Percentiles rank a stretch among this genome's conserved stretches.
These are phyloP conservation scores for Zaprionus bogoriensis DNA, from an alignment of 2,888 invertebrate species.

Conservation along the genomic window DNA sequence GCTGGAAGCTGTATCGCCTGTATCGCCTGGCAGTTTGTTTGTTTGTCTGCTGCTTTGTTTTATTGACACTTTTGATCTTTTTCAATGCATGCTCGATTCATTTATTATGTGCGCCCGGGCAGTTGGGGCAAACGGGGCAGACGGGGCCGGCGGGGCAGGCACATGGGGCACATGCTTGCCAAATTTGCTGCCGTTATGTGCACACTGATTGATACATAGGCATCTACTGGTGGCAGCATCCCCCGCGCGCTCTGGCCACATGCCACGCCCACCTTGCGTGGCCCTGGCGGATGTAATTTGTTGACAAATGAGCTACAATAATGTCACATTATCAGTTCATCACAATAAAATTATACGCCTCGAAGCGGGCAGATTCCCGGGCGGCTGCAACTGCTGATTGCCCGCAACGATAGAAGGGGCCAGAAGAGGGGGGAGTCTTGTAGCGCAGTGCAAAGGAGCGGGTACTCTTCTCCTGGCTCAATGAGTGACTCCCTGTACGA, in stretches of 20 bases:
- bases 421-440: neutral
- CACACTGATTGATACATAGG: constrained; percentile 73
- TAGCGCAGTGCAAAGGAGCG: too few species aligned
- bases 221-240: neutral
- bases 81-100: constrained; percentile 72
- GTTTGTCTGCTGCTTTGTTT: constrained; percentile 72
- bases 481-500: neutral
- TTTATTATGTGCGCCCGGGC: constrained; percentile 62
- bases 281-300: constrained; percentile 65
- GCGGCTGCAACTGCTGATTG: constrained; percentile 48
- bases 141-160: neutral
- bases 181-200: constrained; percentile 50
- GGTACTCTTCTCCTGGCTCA: too few species aligned
- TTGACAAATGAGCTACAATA: constrained; percentile 76
- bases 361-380: constrained; percentile 10
- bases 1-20: too few species aligned
- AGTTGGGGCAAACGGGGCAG: too few species aligned
- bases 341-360: constrained; percentile 75
- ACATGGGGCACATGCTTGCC: constrained; percentile 25
- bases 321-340: constrained; percentile 78
- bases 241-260: neutral
- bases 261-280: constrained; percentile 38
- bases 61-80: constrained; percentile 79
- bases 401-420: constrained; percentile 3
- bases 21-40: constrained; percentile 55